A percentile compares a stretch with the other conserved stretches of the same genome.
Conservation (phyloP, 2,113 vertebrate genomes). For the Channa maculata region DNA sequence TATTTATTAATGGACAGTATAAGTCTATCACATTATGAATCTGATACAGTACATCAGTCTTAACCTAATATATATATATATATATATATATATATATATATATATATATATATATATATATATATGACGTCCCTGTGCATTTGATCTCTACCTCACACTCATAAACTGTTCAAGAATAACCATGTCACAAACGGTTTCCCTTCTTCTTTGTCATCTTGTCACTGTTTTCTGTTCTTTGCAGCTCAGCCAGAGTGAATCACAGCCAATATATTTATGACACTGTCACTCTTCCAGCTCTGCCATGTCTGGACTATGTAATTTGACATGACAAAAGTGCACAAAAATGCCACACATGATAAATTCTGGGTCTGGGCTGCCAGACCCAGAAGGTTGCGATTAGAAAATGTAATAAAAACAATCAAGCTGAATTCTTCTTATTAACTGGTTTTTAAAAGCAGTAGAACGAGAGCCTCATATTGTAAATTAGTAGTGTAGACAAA, state of each 20-base stretch:
- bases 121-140: not conserved
- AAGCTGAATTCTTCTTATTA: not conserved
- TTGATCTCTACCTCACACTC: not conserved
- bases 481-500: too few relatives aligned
- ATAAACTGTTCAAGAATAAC: not conserved
- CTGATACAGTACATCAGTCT: too few relatives aligned
- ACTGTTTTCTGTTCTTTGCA: slow-evolving; percentile 27
- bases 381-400: not conserved
- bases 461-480: not conserved
- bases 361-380: not conserved
- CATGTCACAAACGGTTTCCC: not conserved
- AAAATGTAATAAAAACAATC: not conserved
- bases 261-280: slow-evolving; percentile 48
- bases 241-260: slow-evolving; percentile 47
- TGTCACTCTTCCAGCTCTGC: slow-evolving; percentile 40
- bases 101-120: too few relatives aligned
- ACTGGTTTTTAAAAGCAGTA: not conserved
- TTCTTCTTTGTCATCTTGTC: slow-evolving; percentile 16
- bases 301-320: slow-evolving; percentile 63
- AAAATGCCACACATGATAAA: slow-evolving; percentile 26
- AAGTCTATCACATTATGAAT: too few relatives aligned
- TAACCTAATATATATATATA: too few relatives aligned
- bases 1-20: too few relatives aligned
- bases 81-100: too few relatives aligned
- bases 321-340: slow-evolving; percentile 52